Evolutionary conservation across 1,140 invertebrate species (phyloP).

Genomic region (Listronotus bonariensis): DNA sequence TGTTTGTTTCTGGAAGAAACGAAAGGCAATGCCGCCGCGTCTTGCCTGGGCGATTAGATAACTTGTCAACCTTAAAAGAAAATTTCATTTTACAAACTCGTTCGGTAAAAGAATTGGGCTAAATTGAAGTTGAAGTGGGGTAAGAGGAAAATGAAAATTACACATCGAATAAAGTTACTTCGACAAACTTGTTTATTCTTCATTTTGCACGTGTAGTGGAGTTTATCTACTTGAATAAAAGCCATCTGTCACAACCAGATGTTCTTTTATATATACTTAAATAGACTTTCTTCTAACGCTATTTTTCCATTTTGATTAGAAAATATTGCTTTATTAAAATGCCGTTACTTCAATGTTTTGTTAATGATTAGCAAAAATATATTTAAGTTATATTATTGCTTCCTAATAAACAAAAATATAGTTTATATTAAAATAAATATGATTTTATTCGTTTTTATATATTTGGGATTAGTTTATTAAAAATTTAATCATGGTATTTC

Average conservation of each 20-base stretch:
- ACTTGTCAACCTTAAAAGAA: slow-evolving; percentile 53
- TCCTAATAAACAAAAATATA: too few species aligned
- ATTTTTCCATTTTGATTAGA: too few species aligned
- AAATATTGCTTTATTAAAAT: too few species aligned
- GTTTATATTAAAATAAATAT: too few species aligned
- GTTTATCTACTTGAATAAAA: slow-evolving; percentile 7
- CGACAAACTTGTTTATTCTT: slow-evolving; percentile 15
- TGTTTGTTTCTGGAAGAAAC: slow-evolving; percentile 46
- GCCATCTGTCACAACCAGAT: slow-evolving; percentile 14
- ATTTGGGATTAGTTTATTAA: too few species aligned
- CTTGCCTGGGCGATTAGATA: slow-evolving; percentile 48
- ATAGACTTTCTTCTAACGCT: too few species aligned
- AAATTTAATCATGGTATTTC: too few species aligned
- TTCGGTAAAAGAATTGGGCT: slow-evolving; percentile 52
- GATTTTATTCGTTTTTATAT: too few species aligned
- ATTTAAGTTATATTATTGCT: too few species aligned
- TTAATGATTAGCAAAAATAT: too few species aligned
- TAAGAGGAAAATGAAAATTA: slow-evolving; percentile 47
- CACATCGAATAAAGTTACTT: slow-evolving; percentile 28
- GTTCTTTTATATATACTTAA: slow-evolving; percentile 13
- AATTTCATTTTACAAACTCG: slow-evolving; percentile 56
- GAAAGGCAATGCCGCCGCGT: slow-evolving; percentile 21
- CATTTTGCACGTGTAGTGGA: slow-evolving; percentile 16
- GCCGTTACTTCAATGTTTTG: too few species aligned
- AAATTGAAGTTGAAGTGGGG: slow-evolving; percentile 51